Percentiles rank a stretch among this genome's conserved stretches.
phyloP scores from a whole-genome alignment of 2,797 vertebrate genomes.

The Lutjanus argentimaculatus region DNA sequence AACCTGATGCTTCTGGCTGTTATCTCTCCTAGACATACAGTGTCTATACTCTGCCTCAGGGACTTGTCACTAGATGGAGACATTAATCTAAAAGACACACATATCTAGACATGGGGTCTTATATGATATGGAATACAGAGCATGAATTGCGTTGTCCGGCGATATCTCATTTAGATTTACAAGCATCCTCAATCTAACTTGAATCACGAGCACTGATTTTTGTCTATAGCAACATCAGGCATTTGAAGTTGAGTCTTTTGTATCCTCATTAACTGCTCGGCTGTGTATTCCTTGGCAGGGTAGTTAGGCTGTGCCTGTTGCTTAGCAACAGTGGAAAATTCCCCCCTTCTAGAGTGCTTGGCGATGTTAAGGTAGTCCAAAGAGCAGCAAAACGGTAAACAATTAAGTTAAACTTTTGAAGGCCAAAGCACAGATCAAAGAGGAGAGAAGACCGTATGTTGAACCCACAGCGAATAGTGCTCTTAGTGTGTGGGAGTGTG shows the following conservation, averaged over 20 bases:
- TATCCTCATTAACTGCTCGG: constrained; percentile 81
- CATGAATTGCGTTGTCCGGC: constrained; percentile 24
- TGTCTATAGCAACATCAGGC: constrained; percentile 51
- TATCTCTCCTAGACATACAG: constrained; percentile 44
- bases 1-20: constrained; percentile 33
- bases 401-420: constrained; percentile 62
- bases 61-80: constrained; percentile 83
- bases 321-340: constrained; percentile 83
- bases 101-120: constrained; percentile 49
- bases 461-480: constrained; percentile 9
- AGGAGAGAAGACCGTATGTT: constrained; percentile 6
- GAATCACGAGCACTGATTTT: constrained; percentile 50
- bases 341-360: constrained; percentile 45
- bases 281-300: constrained; percentile 78
- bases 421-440: constrained; percentile 59
- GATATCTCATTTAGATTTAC: constrained; percentile 37
- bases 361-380: constrained; percentile 63
- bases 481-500: not conserved
- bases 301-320: constrained; percentile 82
- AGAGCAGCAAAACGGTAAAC: constrained; percentile 65
- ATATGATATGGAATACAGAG: constrained; percentile 16
- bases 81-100: constrained; percentile 68
- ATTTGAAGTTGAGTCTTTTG: constrained; percentile 76
- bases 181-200: constrained; percentile 20
- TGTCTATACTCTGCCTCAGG: constrained; percentile 62